Evolutionary conservation across 2,888 invertebrate species (phyloP), one percentile per base, ranked within the genome.

Genomic region (Parnassius mnemosyne): DNA sequence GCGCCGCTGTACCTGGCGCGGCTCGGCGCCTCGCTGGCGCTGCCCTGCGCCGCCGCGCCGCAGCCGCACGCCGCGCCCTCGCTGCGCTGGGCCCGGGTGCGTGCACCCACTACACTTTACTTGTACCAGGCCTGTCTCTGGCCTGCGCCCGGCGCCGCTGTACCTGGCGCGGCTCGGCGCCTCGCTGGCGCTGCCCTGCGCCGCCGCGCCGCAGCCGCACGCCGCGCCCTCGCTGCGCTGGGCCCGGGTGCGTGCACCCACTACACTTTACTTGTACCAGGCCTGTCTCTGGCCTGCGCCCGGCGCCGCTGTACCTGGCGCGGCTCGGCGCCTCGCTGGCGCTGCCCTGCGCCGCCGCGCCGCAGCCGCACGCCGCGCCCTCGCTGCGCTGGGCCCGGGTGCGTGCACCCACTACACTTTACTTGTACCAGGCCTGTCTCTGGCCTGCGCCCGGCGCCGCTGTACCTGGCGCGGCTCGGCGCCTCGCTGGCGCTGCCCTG

Each of bases 321-420:
- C 95, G 96, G 77, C 92, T 96, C 52, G 97, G 96, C 16, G 96
- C 96, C 76, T 93, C 94, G 53, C 93, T 97, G 43, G 94, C 95
- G 77, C 93, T 98, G 90, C 95, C 96, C 0, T 98, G 98, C 87
- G 95, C 95, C 74, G 95, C 95, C n/a, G n/a, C n/a, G n/a, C n/a
- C n/a, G n/a, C n/a, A n/a, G n/a, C n/a, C n/a, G n/a, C n/a, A n/a
- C n/a, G n/a, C n/a, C n/a, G n/a, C n/a, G n/a, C n/a, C n/a, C n/a
- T n/a, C n/a, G n/a, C n/a, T n/a, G n/a, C n/a, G n/a, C n/a, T n/a
- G n/a, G n/a, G n/a, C n/a, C n/a, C n/a, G n/a, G n/a, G n/a, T n/a
- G n/a, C n/a, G n/a, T n/a, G n/a, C n/a, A n/a, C n/a, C n/a, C n/a
- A n/a, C n/a, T n/a, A n/a, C n/a, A n/a, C n/a, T n/a, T n/a, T n/a